These are phyloP conservation scores for Microcebus jonahi DNA, from an alignment of 2,113 vertebrate species.

Conservation along the genomic window DNA sequence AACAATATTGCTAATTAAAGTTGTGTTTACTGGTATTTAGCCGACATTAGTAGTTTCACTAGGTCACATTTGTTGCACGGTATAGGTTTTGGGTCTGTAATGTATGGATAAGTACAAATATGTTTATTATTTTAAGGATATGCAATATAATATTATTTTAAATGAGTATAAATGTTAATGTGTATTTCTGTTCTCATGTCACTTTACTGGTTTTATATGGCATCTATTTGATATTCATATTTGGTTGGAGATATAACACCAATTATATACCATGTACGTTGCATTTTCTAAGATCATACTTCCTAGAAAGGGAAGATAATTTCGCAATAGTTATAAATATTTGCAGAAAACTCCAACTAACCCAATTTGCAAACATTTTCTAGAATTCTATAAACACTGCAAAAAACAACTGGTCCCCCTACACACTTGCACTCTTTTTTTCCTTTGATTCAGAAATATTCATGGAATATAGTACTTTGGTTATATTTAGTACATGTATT, in stretches of 20 bases:
- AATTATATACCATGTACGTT: neutral
- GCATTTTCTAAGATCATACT: neutral
- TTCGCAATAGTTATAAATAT: neutral
- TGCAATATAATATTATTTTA: neutral
- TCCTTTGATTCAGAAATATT: conserved; percentile 24
- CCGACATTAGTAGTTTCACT: neutral
- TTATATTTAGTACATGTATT: neutral
- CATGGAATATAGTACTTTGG: neutral
- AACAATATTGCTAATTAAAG: conserved; percentile 31
- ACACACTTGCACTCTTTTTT: neutral
- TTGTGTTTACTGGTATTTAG: conserved; percentile 3
- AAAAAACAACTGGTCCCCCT: neutral
- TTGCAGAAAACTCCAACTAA: neutral
- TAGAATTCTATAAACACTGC: conserved; percentile 19
- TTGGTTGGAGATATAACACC: neutral
- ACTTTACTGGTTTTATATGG: neutral
- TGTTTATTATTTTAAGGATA: neutral
- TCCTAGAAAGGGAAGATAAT: neutral
- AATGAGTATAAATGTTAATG: neutral
- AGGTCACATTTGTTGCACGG: neutral
- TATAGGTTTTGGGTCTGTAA: neutral
- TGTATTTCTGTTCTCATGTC: neutral
- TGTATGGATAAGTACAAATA: neutral
- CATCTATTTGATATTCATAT: neutral
- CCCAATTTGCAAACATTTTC: neutral